These are phyloP conservation scores for Petrocephalus schoutedeni DNA, from an alignment of 2,797 vertebrate genomes.

Conservation along the genomic window DNA sequence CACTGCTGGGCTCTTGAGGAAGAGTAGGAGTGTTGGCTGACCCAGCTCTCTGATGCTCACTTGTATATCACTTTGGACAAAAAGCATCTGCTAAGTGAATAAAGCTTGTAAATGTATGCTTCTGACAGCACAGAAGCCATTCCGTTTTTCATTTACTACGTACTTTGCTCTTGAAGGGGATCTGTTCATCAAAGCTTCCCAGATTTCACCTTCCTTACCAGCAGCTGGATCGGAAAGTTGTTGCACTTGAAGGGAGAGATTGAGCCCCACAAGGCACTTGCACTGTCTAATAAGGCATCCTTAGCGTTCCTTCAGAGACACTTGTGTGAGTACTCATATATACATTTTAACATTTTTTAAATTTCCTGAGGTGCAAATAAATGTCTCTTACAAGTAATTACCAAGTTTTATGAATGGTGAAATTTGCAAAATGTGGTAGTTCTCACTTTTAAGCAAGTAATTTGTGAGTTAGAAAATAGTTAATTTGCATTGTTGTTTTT, in stretches of 20 bases:
- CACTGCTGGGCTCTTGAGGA: neutral
- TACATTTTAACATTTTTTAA: neutral
- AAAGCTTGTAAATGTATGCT: neutral
- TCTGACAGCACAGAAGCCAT: neutral
- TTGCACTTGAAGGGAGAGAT: conserved; percentile 81
- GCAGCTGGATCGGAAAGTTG: conserved; percentile 73
- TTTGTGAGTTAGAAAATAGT: neutral
- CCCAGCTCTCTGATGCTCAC: neutral
- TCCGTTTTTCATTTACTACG: neutral
- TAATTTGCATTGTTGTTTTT: conserved; percentile 1
- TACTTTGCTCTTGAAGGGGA: conserved; percentile 61
- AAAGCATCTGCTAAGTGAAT: neutral
- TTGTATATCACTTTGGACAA: neutral
- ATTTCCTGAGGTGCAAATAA: neutral
- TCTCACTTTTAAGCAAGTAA: neutral
- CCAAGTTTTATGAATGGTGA: neutral
- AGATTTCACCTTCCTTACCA: conserved; percentile 86
- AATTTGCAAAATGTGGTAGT: neutral
- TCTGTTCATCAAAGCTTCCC: conserved; percentile 93
- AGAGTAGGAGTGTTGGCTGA: neutral
- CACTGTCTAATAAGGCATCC: conserved; percentile 80
- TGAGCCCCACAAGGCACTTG: conserved; percentile 77
- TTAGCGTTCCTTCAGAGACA: conserved; percentile 90
- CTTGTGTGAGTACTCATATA: conserved; percentile 69
- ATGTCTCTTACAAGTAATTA: neutral